Evolutionary conservation across 92 coral and sea anemone species (phyloP), one percentile per base, ranked within the genome.

Genomic region (Bergia puertoricense): DNA sequence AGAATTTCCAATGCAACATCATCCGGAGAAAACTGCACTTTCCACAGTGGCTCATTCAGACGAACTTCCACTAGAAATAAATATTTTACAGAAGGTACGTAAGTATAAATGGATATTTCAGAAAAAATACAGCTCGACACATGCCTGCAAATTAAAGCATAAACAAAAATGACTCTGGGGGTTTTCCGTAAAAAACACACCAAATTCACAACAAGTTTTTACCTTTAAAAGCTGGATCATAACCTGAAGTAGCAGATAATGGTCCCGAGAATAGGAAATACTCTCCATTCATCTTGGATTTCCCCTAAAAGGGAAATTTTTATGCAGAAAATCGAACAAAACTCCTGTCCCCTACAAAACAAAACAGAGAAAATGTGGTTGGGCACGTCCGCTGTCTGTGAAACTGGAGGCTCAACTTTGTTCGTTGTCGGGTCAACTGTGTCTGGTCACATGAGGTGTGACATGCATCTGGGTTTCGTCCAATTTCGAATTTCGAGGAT

Each of bases 171-270:
- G 30, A 62, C 69, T 62, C 69, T 18, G 18, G 69, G 16, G 6
- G 30, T 16, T 62, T 62, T 62, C 30, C 30, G 1, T 4, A 62
- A 62, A 30, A 62, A 54, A 5, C 18, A 18, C 50, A n/a, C 41
- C n/a, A 22, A 30, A 62, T 42, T 69, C 13, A 48, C 78, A 5
- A 18, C 36, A 14, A 20, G 1, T 5, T 15, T 8, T 84, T 80
- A 94, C 98, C 99, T 93, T 96, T 94, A 74, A 94, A 96, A 43
- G 92, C 90, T 50, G 99, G 98, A 86, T 96, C 96, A 89, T 96
- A 96, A 5, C 94, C 95, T 2, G 93, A 91, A 14, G 98, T 96
- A 45, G 93, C 94, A 83, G 93, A 90, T 54, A 96, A 89, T 14
- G 99, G 96, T 3, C 87, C 85, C 10, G 95, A 80, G 71, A 93